A percentile compares a stretch with the other conserved stretches of the same genome.
phyloP scores from a whole-genome alignment of 2,113 vertebrate species.

The Sminthopsis crassicaudata region DNA sequence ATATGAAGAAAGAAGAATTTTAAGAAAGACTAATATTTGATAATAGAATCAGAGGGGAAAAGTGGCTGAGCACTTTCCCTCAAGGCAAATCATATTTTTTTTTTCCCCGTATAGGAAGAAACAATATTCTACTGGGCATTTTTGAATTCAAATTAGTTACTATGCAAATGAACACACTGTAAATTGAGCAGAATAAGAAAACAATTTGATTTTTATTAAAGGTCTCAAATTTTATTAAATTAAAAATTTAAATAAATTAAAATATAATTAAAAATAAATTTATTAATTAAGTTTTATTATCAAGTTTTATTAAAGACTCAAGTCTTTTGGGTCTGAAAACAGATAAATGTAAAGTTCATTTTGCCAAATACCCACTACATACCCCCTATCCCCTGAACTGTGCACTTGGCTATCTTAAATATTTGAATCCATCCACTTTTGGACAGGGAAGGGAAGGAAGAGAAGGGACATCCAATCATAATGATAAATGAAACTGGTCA shows the following conservation, averaged over 20 bases:
- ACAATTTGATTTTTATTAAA: constrained; percentile 26
- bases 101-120: background rate
- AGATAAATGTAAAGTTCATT: background rate
- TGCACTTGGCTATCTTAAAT: too few relatives aligned
- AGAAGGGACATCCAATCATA: background rate
- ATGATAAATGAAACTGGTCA: background rate
- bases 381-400: background rate
- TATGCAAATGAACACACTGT: constrained; percentile 23
- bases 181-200: constrained; percentile 3
- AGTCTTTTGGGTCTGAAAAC: constrained; percentile 21
- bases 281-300: too few relatives aligned
- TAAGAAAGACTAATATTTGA: constrained; percentile 51
- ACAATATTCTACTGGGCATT: constrained; percentile 10
- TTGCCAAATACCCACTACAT: background rate
- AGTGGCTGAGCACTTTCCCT: background rate
- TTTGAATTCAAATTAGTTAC: constrained; percentile 47
- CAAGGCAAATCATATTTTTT: constrained; percentile 45
- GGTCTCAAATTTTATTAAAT: too few relatives aligned
- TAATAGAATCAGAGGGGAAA: background rate
- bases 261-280: too few relatives aligned
- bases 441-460: background rate
- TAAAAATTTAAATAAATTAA: too few relatives aligned
- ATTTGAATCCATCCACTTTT: background rate
- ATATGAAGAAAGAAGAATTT: background rate
- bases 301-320: constrained; percentile 12